Evolutionary conservation across 2,113 vertebrate species (phyloP).

Genomic region (Amazona guildingii): DNA sequence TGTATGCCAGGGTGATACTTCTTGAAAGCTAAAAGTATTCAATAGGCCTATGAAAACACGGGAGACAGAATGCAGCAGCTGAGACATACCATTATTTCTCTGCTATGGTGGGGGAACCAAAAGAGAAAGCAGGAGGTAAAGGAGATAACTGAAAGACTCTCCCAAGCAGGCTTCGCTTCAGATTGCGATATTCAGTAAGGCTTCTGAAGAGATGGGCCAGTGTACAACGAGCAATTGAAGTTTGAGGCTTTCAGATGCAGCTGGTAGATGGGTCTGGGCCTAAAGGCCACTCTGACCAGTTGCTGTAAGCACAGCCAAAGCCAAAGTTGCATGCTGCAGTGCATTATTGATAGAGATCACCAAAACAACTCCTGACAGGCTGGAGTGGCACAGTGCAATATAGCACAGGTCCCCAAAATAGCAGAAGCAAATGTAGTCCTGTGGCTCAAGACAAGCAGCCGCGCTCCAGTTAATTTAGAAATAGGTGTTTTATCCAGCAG

Average conservation of each 20-base stretch:
- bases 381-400: background rate
- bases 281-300: background rate
- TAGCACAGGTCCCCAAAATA: background rate
- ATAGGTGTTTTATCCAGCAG: background rate
- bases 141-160: background rate
- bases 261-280: background rate
- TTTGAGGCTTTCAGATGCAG: background rate
- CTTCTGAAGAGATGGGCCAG: background rate
- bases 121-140: background rate
- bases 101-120: background rate
- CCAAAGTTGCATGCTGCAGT: background rate
- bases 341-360: background rate
- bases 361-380: background rate
- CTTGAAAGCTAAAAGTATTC: background rate
- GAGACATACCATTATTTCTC: background rate
- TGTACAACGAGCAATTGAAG: accelerated
- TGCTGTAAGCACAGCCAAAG: background rate
- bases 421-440: background rate
- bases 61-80: background rate
- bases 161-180: background rate
- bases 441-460: background rate
- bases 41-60: background rate
- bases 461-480: background rate
- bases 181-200: background rate
- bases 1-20: background rate